These are phyloP conservation scores for Corella eumyota DNA, from an alignment of 23 tunicate genomes.

Conservation along the genomic window DNA sequence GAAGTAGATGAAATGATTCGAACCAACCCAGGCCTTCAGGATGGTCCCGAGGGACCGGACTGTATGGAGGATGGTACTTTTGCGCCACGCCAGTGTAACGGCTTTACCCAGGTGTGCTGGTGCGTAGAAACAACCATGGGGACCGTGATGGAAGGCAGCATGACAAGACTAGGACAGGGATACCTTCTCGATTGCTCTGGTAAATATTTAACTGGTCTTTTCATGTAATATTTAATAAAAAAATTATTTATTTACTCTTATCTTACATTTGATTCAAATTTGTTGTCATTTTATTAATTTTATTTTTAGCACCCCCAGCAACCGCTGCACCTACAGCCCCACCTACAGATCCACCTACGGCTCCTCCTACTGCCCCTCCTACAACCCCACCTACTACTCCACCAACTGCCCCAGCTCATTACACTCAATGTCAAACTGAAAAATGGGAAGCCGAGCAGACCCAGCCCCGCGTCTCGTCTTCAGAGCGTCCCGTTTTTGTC, in stretches of 20 bases:
- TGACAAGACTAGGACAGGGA: constrained; percentile 33
- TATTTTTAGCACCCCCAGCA: neutral
- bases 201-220: neutral
- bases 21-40: constrained; percentile 16
- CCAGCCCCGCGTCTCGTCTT: constrained; percentile 5
- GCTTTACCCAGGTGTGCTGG: constrained; percentile 42
- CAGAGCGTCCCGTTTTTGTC: constrained; percentile 11
- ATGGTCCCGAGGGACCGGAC: constrained; percentile 30
- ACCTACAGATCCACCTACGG: too few relatives aligned
- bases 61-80: constrained; percentile 41
- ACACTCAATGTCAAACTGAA: constrained; percentile 59
- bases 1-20: constrained; percentile 17
- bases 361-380: neutral
- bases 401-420: constrained; percentile 10
- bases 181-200: constrained; percentile 45
- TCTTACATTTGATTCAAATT: too few relatives aligned
- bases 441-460: constrained; percentile 17
- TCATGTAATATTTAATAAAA: neutral
- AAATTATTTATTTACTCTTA: too few relatives aligned
- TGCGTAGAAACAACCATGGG: constrained; percentile 71
- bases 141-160: constrained; percentile 18
- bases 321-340: neutral
- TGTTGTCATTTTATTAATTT: neutral
- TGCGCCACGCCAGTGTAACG: constrained; percentile 57
- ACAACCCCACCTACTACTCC: neutral